phyloP scores from a whole-genome alignment of 2,888 invertebrate genomes.

The Rhyacophila evoluta region DNA sequence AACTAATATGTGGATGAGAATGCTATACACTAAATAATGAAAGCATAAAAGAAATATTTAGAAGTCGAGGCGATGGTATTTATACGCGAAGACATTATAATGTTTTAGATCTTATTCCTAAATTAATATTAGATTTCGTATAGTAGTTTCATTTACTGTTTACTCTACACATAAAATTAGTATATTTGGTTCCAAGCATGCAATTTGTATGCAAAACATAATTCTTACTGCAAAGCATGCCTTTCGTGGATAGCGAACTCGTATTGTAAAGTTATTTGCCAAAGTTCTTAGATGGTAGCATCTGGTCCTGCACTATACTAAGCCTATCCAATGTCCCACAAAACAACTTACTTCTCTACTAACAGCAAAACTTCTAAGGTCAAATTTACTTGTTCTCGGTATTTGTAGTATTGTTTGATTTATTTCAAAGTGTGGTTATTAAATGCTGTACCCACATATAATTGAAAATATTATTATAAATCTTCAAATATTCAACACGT shows the following conservation, averaged over 20 bases:
- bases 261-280: constrained; percentile 39
- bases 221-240: constrained; percentile 33
- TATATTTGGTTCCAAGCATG: constrained; percentile 17
- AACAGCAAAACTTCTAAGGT: constrained; percentile 39
- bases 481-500: too few relatives aligned
- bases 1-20: too few relatives aligned
- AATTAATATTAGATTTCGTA: too few relatives aligned
- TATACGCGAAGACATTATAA: too few relatives aligned
- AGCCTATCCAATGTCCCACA: constrained; percentile 37
- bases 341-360: constrained; percentile 38
- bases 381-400: constrained; percentile 30
- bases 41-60: too few relatives aligned
- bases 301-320: constrained; percentile 45
- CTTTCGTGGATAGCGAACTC: constrained; percentile 3
- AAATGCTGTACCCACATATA: neutral
- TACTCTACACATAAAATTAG: neutral
- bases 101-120: too few relatives aligned
- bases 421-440: neutral
- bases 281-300: constrained; percentile 48
- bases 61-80: too few relatives aligned
- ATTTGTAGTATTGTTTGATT: neutral
- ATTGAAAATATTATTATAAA: too few relatives aligned
- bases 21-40: too few relatives aligned
- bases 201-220: constrained; percentile 43
- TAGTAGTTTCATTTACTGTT: too few relatives aligned